Evolutionary conservation across 2,888 invertebrate species (phyloP).

Genomic region (Epicampocera succincta): DNA sequence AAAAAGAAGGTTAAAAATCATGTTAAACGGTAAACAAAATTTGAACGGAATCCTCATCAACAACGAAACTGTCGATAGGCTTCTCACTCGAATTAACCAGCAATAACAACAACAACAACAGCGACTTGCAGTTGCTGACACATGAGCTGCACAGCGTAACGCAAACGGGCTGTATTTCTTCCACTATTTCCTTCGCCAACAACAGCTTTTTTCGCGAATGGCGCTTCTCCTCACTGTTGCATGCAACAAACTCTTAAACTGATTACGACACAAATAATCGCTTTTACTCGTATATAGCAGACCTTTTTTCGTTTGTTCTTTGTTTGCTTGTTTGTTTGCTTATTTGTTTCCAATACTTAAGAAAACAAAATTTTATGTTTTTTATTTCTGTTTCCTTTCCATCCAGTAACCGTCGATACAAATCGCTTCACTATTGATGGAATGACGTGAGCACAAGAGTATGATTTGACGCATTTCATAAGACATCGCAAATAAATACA

Average conservation of each 20-base stretch:
- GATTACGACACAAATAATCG: constrained; percentile 25
- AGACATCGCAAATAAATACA: constrained; percentile 61
- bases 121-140: not conserved
- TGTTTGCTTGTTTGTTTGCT: constrained; percentile 25
- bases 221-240: constrained; percentile 54
- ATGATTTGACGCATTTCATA: constrained; percentile 25
- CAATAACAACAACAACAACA: constrained; percentile 1
- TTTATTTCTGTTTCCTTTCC: constrained; percentile 9
- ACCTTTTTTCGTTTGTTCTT: constrained; percentile 12
- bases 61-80: constrained; percentile 6
- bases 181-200: not conserved
- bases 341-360: constrained; percentile 53
- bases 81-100: constrained; percentile 32
- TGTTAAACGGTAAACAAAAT: constrained; percentile 32
- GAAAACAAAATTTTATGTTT: constrained; percentile 21
- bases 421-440: constrained; percentile 12
- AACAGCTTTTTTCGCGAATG: constrained; percentile 23
- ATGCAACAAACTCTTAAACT: constrained; percentile 7
- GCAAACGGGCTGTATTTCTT: not conserved
- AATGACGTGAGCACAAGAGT: constrained; percentile 24
- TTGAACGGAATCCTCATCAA: constrained; percentile 29
- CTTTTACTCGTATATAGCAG: constrained; percentile 9
- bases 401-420: not conserved
- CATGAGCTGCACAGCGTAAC: constrained; percentile 41
- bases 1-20: constrained; percentile 23